Evolutionary conservation across 37 sponge, comb jelly and placozoan genomes (phyloP), one percentile per base, ranked within the genome.

Genomic region (Crambe crambe): DNA sequence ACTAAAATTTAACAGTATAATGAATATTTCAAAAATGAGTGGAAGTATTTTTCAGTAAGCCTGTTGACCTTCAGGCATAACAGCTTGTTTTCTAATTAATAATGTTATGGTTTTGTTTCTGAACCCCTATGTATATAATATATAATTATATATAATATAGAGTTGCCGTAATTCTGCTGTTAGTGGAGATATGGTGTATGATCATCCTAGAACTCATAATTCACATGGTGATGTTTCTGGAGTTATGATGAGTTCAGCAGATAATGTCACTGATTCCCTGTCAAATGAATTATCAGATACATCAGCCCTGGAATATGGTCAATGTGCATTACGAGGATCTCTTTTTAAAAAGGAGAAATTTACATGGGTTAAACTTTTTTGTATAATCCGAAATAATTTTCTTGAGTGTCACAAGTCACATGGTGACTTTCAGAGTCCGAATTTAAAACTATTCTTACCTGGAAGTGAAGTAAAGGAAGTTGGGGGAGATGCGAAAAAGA

Each of bases 321-420:
- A 79, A 15, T 83, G 84, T 69, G 9, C 47, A 31, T 59, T 81
- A 54, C 18, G 72, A 26, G 90, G 90, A 36, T 56, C 31, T 56
- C 81, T 90, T 0, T 76, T 38, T 39, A 80, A 80, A 74, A 80
- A 75, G 42, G 90, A 90, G 42, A 54, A 77, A 44, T 79, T 89
- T 56, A 42, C 67, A 17, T 88, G 88, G 88, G 77, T n/a, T 25
- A 79, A 85, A 41, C 64, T 75, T 51, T 65, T 68, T 68, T 90
- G 91, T 47, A 69, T 70, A 10, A 82, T 90, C 22, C 82, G 83
- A 15, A 85, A 85, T 43, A 86, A 77, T 63, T 82, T 77, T 73
- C 68, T 90, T 8, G 91, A 90, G 79, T 75, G 86, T 35, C 72
- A 86, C 70, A 90, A 90, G 83, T 63, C 30, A 37, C 27, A 44